Percentiles rank a stretch among this genome's conserved stretches.
Conservation (phyloP, 2,797 vertebrate species). For the Pyrocephalus nanus region DNA sequence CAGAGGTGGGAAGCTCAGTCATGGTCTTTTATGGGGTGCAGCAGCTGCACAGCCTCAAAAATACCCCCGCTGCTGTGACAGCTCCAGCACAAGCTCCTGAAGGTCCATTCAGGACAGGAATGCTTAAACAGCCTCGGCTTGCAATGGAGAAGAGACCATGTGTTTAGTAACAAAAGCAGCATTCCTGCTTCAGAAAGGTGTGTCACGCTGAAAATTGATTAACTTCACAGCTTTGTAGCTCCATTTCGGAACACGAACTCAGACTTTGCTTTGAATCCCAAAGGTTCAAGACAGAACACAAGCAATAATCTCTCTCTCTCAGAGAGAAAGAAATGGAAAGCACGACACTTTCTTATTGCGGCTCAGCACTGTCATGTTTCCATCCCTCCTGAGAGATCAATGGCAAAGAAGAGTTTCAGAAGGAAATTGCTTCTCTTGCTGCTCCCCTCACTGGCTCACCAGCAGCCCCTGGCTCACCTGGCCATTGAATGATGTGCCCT, state of each 20-base stretch:
- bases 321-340: conserved; percentile 10
- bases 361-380: neutral
- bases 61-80: neutral
- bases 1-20: neutral
- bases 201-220: neutral
- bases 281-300: neutral
- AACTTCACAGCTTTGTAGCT: conserved; percentile 11
- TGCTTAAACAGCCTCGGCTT: neutral
- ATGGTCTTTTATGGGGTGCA: neutral
- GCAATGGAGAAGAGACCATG: neutral
- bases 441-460: neutral
- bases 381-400: conserved; percentile 5
- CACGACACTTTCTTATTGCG: neutral
- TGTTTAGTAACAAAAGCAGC: neutral
- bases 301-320: conserved; percentile 25
- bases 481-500: conserved; percentile 87
- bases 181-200: neutral
- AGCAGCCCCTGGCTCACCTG: conserved; percentile 81
- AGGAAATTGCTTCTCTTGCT: conserved; percentile 18
- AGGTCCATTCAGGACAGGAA: neutral
- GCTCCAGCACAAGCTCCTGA: neutral
- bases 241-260: conserved; percentile 10
- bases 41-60: neutral
- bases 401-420: neutral
- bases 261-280: conserved; percentile 26